phyloP scores from a whole-genome alignment of 2,797 vertebrate genomes.

The Cetoscarus ocellatus region DNA sequence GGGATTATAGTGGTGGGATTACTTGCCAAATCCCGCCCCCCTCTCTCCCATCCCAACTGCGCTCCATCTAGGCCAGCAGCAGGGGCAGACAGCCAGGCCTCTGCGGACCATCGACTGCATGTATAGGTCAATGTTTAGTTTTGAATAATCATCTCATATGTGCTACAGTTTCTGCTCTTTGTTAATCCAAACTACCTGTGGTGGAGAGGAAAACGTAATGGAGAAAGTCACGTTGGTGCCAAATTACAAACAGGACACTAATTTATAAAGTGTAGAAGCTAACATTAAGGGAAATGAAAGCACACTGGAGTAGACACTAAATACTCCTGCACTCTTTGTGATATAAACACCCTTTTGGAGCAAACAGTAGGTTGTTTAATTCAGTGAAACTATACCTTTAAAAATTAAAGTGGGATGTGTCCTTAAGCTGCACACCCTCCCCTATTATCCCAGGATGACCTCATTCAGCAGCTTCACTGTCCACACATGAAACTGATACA shows the following conservation, averaged over 20 bases:
- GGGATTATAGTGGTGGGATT: conserved; percentile 57
- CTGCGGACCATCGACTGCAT: background rate
- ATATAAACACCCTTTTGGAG: too few relatives aligned
- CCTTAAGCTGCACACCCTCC: background rate
- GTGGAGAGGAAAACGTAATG: too few relatives aligned
- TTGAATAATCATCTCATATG: background rate
- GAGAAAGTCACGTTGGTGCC: background rate
- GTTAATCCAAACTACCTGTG: too few relatives aligned
- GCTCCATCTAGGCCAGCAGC: conserved; percentile 28
- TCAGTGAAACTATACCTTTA: too few relatives aligned
- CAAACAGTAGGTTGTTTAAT: too few relatives aligned
- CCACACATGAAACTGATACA: background rate
- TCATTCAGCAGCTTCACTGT: background rate
- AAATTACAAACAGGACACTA: background rate
- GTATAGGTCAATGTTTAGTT: background rate
- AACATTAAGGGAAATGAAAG: too few relatives aligned
- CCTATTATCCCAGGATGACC: background rate
- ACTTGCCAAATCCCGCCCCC: conserved; percentile 38
- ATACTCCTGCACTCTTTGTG: too few relatives aligned
- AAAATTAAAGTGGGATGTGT: too few relatives aligned
- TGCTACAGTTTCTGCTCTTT: too few relatives aligned
- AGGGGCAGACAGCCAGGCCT: background rate
- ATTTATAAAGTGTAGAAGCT: too few relatives aligned
- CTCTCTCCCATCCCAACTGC: conserved; percentile 23
- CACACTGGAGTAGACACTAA: too few relatives aligned